These are phyloP conservation scores for Grallaria varia DNA, from an alignment of 2,113 vertebrate species.

Conservation along the genomic window DNA sequence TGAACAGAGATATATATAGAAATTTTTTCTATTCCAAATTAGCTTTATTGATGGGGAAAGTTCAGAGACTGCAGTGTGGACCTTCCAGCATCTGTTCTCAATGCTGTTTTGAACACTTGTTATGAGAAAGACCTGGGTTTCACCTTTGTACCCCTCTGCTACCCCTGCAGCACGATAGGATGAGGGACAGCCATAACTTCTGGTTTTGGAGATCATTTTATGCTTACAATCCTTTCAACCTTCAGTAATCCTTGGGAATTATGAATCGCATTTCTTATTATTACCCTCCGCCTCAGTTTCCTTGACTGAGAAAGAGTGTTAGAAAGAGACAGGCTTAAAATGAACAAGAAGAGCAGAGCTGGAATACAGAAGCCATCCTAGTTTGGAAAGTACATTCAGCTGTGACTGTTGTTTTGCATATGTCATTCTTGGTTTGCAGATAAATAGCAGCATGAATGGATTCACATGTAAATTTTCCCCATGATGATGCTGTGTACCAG, in stretches of 20 bases:
- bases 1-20: neutral
- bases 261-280: neutral
- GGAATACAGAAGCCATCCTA: neutral
- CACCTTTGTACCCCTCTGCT: neutral
- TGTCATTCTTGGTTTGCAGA: neutral
- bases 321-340: neutral
- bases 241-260: neutral
- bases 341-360: rapidly evolving
- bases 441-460: neutral
- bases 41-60: neutral
- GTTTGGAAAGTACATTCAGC: neutral
- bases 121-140: neutral
- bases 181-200: neutral
- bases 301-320: neutral
- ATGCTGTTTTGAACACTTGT: neutral
- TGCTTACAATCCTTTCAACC: neutral
- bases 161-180: neutral
- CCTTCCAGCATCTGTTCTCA: neutral
- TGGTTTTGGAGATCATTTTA: neutral
- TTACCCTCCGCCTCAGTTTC: neutral
- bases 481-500: neutral
- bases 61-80: neutral
- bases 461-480: neutral
- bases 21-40: neutral
- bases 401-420: neutral